phyloP scores from a whole-genome alignment of 2,113 vertebrate species.

The Loxodonta africana region DNA sequence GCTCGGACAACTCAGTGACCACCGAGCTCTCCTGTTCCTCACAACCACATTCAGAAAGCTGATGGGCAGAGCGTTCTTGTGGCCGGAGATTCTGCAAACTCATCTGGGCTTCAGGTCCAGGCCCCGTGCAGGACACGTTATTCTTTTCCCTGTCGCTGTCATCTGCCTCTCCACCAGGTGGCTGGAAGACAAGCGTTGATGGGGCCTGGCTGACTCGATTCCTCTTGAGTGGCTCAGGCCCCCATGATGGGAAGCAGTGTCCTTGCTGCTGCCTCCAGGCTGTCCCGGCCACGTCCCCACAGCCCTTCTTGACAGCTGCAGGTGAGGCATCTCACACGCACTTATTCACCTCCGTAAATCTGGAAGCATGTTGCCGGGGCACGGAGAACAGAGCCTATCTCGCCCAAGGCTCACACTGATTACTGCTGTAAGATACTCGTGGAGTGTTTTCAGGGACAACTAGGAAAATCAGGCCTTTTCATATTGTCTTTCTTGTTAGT shows the following conservation, averaged over 20 bases:
- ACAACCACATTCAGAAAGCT: neutral
- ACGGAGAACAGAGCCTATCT: fast-evolving
- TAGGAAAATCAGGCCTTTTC: neutral
- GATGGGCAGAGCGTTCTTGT: neutral
- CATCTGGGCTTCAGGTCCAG: neutral
- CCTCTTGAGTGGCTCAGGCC: fast-evolving
- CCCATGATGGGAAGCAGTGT: neutral
- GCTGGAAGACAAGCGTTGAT: neutral
- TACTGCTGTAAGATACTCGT: neutral
- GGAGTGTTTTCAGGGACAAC: neutral
- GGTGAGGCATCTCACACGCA: too few species aligned
- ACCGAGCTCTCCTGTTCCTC: fast-evolving
- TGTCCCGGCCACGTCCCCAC: too few species aligned
- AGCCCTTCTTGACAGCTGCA: neutral
- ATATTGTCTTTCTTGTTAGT: too few species aligned
- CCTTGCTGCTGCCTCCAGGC: fast-evolving
- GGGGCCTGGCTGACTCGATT: neutral
- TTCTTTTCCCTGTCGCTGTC: neutral
- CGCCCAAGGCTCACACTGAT: neutral
- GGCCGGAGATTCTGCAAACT: neutral
- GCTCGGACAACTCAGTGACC: neutral
- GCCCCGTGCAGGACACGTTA: fast-evolving
- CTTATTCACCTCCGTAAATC: neutral
- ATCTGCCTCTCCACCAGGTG: neutral
- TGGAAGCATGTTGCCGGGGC: neutral